phyloP scores from a whole-genome alignment of 2,113 vertebrate species.

The Charina bottae region DNA sequence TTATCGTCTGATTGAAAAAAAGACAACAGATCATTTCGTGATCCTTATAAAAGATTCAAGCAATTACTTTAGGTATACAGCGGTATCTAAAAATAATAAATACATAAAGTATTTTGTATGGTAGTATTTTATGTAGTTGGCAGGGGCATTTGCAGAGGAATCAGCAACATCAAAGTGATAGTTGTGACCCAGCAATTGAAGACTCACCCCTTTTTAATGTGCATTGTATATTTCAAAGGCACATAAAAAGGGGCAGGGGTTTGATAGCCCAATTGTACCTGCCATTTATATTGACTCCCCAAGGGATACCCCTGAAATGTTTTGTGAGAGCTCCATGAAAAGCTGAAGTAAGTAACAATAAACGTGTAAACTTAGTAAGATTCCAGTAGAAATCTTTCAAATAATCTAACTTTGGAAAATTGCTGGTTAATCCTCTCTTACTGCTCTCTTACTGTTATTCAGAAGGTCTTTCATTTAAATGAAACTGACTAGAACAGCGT shows the following conservation, averaged over 20 bases:
- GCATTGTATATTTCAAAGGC: too few relatives aligned
- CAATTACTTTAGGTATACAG: not conserved
- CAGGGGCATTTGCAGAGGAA: too few relatives aligned
- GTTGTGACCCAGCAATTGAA: too few relatives aligned
- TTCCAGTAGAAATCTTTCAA: not conserved
- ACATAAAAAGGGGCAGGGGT: too few relatives aligned
- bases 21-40: not conserved
- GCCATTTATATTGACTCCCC: too few relatives aligned
- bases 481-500: not conserved
- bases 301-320: not conserved
- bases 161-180: too few relatives aligned
- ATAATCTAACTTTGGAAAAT: not conserved
- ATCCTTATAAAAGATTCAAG: not conserved
- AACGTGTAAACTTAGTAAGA: not conserved
- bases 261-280: too few relatives aligned
- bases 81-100: not conserved
- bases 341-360: not conserved
- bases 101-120: too few relatives aligned
- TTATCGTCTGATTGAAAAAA: not conserved
- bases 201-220: too few relatives aligned
- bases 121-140: too few relatives aligned
- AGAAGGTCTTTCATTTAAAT: not conserved
- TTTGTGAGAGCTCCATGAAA: not conserved
- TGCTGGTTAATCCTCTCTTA: not conserved
- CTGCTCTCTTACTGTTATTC: not conserved